Base-by-base conservation (phyloP, 2,888 invertebrate genomes). In the Stenolophus ochropezus region DNA sequence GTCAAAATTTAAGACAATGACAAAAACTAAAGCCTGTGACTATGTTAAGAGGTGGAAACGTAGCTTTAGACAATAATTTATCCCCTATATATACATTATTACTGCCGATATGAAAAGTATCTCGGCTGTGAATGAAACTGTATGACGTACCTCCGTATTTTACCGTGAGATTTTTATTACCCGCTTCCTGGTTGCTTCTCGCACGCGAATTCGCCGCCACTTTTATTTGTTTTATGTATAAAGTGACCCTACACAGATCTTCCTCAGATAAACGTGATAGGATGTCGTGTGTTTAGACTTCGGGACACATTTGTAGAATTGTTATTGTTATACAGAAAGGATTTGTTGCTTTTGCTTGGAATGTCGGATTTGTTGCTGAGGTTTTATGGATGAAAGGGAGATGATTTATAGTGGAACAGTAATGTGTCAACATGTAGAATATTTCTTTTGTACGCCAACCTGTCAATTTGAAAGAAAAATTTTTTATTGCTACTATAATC, bases 101-200 rank as follows among this genome's bases (percentile, higher is more conserved):
- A 3, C 2, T 42, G 33, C 33, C 33, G 33, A 42, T 8, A 4
- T 0, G 11, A 1, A 4, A 42, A 42, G 4, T 42, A 27, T 27
- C 27, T n/a, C 5, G 5, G 6, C 11, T 42, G 33, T 8, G 8
- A 42, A 42, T 42, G 33, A 42, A 3, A 11, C 33, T 11, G 16
- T 16, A 69, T 11, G 16, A 20, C 16, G 69, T n/a, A 21, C 33
- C 11, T 6, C 42, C 2, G 58, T 58, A 76, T 76, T 76, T 76
- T 58, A 53, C 18, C 58, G 33, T 76, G 56, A 18, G 76, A 58
- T 76, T 76, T 75, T 58, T 76, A 76, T 53, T 42, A 42, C 74
- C 74, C 14, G 53, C 25, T 75, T 75, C 25, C 51, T 53, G 51
- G 74, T 51, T 75, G 51, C 53, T 51, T n/a, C 51, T 75, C 25